phyloP scores from a whole-genome alignment of 2,888 invertebrate genomes.

The Leucophenga montana region DNA sequence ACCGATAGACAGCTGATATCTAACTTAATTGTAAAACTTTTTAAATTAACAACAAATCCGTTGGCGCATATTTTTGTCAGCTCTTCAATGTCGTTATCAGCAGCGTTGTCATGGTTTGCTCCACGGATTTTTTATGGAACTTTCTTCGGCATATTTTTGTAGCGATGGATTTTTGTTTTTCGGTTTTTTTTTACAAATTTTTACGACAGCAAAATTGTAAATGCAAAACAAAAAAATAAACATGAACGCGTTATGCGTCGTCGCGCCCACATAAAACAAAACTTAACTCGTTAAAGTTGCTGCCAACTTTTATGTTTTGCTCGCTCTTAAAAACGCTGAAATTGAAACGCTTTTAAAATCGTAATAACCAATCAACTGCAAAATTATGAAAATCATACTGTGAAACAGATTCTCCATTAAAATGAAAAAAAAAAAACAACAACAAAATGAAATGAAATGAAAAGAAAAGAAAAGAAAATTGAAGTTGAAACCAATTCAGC shows the following conservation, averaged over 20 bases:
- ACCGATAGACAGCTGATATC: background rate
- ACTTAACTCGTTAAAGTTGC: background rate
- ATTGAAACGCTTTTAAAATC: too few species aligned
- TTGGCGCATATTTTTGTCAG: background rate
- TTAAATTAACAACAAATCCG: constrained; percentile 22
- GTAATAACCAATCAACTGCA: constrained; percentile 50
- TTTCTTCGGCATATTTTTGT: constrained; percentile 45
- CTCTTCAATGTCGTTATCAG: background rate
- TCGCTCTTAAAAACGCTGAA: background rate
- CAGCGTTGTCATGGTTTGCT: constrained; percentile 4
- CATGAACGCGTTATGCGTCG: constrained; percentile 35
- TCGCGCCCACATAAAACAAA: constrained; percentile 36
- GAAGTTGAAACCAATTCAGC: background rate
- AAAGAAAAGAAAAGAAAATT: background rate
- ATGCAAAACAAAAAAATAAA: background rate
- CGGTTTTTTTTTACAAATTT: constrained; percentile 34
- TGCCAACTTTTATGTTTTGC: background rate
- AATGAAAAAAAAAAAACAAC: background rate
- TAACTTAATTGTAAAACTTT: constrained; percentile 31
- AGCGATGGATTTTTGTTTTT: background rate
- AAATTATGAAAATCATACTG: constrained; percentile 48
- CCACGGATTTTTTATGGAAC: constrained; percentile 50
- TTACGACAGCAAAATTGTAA: constrained; percentile 20
- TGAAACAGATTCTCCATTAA: background rate
- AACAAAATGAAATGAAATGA: background rate